A percentile compares a stretch with the other conserved stretches of the same genome.
Evolutionary conservation across 2,797 vertebrate genomes (phyloP).

Genomic region (Malurus splendens): DNA sequence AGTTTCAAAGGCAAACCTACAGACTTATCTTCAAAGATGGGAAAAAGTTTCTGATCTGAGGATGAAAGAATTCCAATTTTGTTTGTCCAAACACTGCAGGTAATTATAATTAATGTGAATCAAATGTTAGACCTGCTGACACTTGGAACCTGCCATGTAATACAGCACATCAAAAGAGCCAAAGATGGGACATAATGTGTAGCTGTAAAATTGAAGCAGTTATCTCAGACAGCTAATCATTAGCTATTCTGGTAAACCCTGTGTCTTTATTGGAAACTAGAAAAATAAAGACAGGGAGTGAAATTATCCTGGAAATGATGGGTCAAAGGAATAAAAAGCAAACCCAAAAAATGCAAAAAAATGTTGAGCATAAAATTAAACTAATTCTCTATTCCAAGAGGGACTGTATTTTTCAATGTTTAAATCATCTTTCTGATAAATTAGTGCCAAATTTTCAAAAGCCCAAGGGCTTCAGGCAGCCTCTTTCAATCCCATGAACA

Average conservation of each 20-base stretch:
- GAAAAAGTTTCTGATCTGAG: conserved; percentile 20
- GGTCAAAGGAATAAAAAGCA: not conserved
- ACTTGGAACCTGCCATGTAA: not conserved
- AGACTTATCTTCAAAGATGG: conserved; percentile 16
- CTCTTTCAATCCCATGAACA: not conserved
- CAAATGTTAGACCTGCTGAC: conserved; percentile 3
- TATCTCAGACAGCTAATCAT: not conserved
- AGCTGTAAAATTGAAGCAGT: not conserved
- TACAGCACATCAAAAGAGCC: not conserved
- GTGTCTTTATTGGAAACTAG: not conserved
- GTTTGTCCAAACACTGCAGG: conserved; percentile 17
- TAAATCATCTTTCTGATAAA: not conserved
- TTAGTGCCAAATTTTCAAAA: not conserved
- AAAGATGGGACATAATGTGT: not conserved
- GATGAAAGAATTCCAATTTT: conserved; percentile 19
- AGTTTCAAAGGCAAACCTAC: not conserved
- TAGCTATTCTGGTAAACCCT: not conserved
- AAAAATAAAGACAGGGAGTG: not conserved
- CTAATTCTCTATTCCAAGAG: not conserved
- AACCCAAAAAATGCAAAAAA: not conserved
- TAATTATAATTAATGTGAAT: conserved; percentile 11
- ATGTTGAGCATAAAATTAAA: not conserved
- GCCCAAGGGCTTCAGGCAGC: not conserved
- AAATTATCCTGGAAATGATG: not conserved
- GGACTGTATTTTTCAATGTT: not conserved